Conservation (phyloP, 2,797 vertebrate species). For the Molossus alvarezi region DNA sequence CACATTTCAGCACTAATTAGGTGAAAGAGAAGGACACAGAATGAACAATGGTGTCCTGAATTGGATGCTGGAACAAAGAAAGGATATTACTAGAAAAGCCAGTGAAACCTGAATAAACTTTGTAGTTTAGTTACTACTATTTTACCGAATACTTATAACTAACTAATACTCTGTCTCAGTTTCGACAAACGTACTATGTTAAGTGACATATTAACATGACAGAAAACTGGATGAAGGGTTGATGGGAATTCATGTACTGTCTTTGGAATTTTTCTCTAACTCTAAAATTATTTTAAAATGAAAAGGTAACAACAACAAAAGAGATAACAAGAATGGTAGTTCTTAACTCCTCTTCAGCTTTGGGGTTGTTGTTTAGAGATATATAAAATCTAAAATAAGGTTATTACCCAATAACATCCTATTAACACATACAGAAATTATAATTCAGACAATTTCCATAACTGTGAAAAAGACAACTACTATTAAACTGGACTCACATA, state of each 20-base stretch:
- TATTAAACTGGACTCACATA: background rate
- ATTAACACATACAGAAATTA: background rate
- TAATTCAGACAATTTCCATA: background rate
- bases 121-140: background rate
- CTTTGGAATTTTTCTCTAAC: slow-evolving; percentile 14
- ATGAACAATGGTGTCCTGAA: background rate
- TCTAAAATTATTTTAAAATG: slow-evolving; percentile 44
- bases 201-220: background rate
- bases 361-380: background rate
- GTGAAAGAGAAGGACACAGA: slow-evolving; percentile 15
- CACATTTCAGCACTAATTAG: background rate
- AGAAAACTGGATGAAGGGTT: background rate
- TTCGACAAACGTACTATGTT: background rate
- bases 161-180: background rate
- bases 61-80: background rate
- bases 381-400: background rate
- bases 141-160: background rate
- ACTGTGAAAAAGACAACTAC: background rate
- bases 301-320: slow-evolving; percentile 8
- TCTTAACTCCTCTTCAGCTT: background rate
- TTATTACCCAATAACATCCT: background rate
- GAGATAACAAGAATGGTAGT: background rate
- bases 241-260: background rate
- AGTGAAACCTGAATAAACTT: background rate
- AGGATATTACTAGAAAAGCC: background rate